Evolutionary conservation across 2,888 invertebrate species (phyloP).

Genomic region (Plebejus argus): DNA sequence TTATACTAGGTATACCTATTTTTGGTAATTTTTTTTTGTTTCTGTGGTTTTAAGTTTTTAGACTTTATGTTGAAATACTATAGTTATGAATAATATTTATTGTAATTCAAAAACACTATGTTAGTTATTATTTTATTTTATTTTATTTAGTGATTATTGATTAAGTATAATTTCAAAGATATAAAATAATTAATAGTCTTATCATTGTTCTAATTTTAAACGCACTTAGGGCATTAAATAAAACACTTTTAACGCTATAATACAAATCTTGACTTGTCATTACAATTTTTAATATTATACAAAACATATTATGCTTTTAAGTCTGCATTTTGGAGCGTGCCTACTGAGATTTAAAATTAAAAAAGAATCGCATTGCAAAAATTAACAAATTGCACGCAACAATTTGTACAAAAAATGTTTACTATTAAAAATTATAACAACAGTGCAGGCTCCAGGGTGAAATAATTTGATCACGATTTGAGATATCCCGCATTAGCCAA

Average conservation of each 20-base stretch:
- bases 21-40: no score
- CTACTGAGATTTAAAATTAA: conserved; percentile 13
- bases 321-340: background rate
- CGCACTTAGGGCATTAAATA: no score
- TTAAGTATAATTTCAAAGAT: no score
- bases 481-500: conserved; percentile 53
- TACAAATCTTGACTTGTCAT: background rate
- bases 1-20: no score
- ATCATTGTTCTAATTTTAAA: no score
- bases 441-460: conserved; percentile 45
- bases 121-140: no score
- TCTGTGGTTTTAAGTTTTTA: no score
- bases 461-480: conserved; percentile 56
- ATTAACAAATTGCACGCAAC: conserved; percentile 46
- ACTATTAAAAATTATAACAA: conserved; percentile 76
- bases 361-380: conserved; percentile 38
- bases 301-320: background rate
- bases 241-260: background rate
- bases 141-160: no score
- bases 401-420: conserved; percentile 67
- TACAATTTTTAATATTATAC: background rate
- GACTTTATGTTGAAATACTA: no score
- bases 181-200: no score
- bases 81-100: no score
- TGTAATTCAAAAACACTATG: no score